phyloP scores from a whole-genome alignment of 2,113 vertebrate species.

The Pavo muticus region DNA sequence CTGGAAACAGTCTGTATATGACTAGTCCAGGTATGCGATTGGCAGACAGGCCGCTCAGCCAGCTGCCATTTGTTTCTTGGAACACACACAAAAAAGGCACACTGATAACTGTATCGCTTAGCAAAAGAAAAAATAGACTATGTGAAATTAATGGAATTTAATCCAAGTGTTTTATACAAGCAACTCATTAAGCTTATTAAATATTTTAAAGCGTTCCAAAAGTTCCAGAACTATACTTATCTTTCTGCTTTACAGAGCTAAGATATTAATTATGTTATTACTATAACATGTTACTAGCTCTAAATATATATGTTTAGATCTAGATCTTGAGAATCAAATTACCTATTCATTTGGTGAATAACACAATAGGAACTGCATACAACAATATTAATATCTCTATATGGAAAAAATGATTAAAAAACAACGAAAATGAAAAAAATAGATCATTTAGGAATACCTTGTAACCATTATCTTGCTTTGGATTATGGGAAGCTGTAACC shows the following conservation, averaged over 20 bases:
- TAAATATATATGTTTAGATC: not conserved
- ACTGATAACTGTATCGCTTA: not conserved
- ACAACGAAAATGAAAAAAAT: not conserved
- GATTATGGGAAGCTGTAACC: slow-evolving; percentile 97
- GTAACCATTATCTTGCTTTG: slow-evolving; percentile 97
- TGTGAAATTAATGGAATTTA: not conserved
- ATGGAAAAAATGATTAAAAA: not conserved
- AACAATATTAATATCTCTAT: not conserved
- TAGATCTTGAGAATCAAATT: not conserved
- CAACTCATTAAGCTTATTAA: not conserved
- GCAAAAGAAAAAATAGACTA: not conserved
- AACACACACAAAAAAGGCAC: not conserved
- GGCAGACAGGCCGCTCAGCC: not conserved
- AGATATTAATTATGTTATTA: not conserved
- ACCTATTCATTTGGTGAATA: not conserved
- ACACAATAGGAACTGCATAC: not conserved
- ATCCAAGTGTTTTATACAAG: not conserved
- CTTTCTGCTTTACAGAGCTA: not conserved
- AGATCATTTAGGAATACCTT: slow-evolving; percentile 82
- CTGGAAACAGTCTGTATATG: not conserved
- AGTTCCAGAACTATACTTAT: not conserved
- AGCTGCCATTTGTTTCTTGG: not conserved
- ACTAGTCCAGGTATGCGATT: not conserved
- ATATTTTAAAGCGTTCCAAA: not conserved
- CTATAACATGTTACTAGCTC: not conserved